Evolutionary conservation across 2,113 vertebrate genomes (phyloP), one percentile per base, ranked within the genome.

Genomic region (Ursus arctos): DNA sequence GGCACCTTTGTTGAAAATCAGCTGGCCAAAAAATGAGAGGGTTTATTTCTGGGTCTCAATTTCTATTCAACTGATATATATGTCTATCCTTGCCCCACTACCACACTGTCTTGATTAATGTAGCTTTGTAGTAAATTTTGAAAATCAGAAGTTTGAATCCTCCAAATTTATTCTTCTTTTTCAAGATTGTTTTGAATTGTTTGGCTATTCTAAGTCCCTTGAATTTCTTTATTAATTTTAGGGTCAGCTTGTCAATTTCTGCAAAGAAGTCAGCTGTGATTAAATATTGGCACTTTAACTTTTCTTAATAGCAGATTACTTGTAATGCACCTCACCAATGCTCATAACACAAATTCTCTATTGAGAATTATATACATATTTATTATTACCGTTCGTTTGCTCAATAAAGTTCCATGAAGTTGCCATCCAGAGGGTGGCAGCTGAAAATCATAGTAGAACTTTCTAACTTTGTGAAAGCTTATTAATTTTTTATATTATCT

Each of bases 391-490:
- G 13, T 86, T 85, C 69, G 81, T 33, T 77, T 69, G 5, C 21
- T 40, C 31, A 47, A 61, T 92, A 51, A 92, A 59, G 71, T 53
- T 94, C 33, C 67, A 33, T 28, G 49, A 94, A 91, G 28, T 67
- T 94, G 24, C 19, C 77, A 21, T 51, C 24, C 6, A 94, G 76
- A 88, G 31, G n/a, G 24, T 43, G 16, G 13, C 16, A 91, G 55
- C 12, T 91, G 47, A 88, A 91, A 96, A 31, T 31, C 4, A 36
- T 49, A 61, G 82, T 11, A 47, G 49, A 88, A 74, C 74, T 76
- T 74, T 97, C 49, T 82, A 93, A 82, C 6, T 90, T 88, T 51
- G 22, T 91, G 49, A 81, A 97, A 93, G 10, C 63, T 31, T 79
- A 12, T 63, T 15, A n/a, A 16, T 57, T 47, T 59, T 61, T 77